Conservation (phyloP, 2,113 vertebrate species). For the Albula glossodonta region DNA sequence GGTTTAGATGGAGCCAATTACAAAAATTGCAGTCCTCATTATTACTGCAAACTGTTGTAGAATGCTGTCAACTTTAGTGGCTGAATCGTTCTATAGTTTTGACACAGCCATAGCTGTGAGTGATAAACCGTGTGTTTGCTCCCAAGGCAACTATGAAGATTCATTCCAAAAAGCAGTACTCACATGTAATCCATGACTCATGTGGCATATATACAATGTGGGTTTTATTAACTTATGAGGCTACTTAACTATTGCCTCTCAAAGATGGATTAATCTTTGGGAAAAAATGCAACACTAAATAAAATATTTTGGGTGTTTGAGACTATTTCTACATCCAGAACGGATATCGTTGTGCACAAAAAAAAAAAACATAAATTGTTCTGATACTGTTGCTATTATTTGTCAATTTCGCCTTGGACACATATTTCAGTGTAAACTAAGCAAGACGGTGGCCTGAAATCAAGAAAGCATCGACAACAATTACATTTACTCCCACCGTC, state of each 20-base stretch:
- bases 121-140: not conserved
- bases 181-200: not conserved
- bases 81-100: not conserved
- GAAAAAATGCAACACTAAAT: not conserved
- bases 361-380: not conserved
- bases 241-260: not conserved
- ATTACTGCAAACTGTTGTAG: not conserved
- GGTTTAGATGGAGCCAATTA: not conserved
- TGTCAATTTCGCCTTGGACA: not conserved
- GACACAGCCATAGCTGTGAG: not conserved
- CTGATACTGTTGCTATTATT: not conserved
- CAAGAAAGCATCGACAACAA: not conserved
- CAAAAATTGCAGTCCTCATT: not conserved
- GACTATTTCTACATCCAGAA: no score
- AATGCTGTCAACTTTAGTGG: not conserved
- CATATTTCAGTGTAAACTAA: not conserved
- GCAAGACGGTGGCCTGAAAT: not conserved
- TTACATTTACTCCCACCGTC: no score
- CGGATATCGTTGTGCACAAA: no score
- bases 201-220: not conserved
- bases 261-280: not conserved
- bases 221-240: not conserved
- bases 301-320: no score
- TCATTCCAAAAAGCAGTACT: not conserved
- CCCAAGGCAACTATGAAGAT: not conserved